phyloP scores from a whole-genome alignment of 1,140 invertebrate species.

The Charaxes varanes region DNA sequence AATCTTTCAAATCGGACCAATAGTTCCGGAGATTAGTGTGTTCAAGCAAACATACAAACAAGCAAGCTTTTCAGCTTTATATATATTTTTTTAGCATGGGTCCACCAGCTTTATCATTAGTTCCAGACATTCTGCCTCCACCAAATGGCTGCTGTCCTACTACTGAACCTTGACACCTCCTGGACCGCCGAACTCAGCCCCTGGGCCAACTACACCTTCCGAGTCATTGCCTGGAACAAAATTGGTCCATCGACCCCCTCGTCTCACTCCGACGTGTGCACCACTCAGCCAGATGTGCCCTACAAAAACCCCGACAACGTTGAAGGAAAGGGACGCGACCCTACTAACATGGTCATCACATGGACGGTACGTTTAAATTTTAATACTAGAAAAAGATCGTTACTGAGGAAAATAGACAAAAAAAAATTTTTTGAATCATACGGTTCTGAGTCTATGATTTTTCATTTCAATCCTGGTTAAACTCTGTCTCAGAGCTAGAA shows the following conservation, averaged over 20 bases:
- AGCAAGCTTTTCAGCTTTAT: too few relatives aligned
- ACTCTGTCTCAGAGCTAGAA: too few relatives aligned
- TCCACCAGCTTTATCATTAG: conserved; percentile 99
- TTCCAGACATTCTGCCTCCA: conserved; percentile 95
- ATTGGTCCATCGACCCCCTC: conserved; percentile 93
- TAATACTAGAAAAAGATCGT: too few relatives aligned
- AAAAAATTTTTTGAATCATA: too few relatives aligned
- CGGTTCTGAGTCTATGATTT: too few relatives aligned
- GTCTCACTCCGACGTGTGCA: conserved; percentile 85
- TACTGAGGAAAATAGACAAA: too few relatives aligned
- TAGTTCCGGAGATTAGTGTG: too few relatives aligned
- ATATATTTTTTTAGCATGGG: too few relatives aligned
- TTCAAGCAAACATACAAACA: too few relatives aligned
- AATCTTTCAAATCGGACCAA: too few relatives aligned
- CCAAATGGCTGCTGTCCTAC: conserved; percentile 99
- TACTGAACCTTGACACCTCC: conserved; percentile 91
- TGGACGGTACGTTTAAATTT: conserved; percentile 85
- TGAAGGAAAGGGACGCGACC: conserved; percentile 89
- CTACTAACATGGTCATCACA: conserved; percentile 93
- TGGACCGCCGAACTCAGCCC: conserved; percentile 88
- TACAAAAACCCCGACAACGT: conserved; percentile 97
- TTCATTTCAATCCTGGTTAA: too few relatives aligned
- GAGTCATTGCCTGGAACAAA: conserved; percentile 94
- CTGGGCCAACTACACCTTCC: conserved; percentile 97
- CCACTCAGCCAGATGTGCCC: conserved; percentile 91